A percentile compares a stretch with the other conserved stretches of the same genome.
phyloP scores from a whole-genome alignment of 1,140 invertebrate species.

The Bombus impatiens region DNA sequence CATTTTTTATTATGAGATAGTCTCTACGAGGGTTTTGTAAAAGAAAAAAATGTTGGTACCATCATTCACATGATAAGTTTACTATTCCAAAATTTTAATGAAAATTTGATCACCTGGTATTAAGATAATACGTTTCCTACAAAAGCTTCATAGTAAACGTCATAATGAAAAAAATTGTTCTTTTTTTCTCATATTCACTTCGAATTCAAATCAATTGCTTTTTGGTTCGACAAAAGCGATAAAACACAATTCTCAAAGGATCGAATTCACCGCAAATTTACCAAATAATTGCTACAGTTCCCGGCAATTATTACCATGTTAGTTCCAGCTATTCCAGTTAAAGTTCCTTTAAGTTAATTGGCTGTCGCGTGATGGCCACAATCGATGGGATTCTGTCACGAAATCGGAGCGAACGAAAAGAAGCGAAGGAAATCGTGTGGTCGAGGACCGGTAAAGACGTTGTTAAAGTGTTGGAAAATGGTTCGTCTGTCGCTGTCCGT shows the following conservation, averaged over 20 bases:
- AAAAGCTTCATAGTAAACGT: too few species aligned
- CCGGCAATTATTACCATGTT: background rate
- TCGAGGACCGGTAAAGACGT: conserved; percentile 54
- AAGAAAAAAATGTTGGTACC: background rate
- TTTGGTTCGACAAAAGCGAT: background rate
- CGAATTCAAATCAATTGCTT: too few species aligned
- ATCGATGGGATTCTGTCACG: background rate
- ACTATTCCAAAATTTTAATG: too few species aligned
- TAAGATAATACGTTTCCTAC: too few species aligned
- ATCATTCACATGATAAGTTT: too few species aligned
- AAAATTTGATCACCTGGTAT: too few species aligned
- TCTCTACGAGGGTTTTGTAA: background rate
- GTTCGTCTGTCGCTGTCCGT: conserved; percentile 65
- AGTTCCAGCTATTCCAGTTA: background rate
- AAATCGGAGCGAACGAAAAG: background rate
- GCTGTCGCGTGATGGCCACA: background rate
- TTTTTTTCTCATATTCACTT: background rate
- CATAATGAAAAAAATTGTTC: background rate
- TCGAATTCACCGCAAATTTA: background rate
- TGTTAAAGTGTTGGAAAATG: conserved; percentile 64
- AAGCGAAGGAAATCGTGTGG: background rate
- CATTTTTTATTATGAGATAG: background rate
- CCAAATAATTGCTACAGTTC: background rate
- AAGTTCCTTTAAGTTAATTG: conserved; percentile 18
- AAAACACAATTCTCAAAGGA: background rate